Evolutionary conservation across 2,888 invertebrate species (phyloP).

Genomic region (Catocala nupta): DNA sequence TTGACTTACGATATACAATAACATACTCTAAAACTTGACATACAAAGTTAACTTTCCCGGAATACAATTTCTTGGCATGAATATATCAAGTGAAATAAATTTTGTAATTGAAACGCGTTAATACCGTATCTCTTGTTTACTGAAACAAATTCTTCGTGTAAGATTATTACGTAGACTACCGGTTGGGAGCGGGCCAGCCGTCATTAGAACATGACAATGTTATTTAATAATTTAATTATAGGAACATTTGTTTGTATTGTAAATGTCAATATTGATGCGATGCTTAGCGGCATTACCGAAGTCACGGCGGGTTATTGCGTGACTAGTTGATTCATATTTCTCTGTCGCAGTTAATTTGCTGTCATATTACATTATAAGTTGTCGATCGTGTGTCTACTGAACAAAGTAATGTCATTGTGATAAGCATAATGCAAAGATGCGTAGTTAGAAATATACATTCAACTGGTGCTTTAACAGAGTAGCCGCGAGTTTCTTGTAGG

Average conservation of each 20-base stretch:
- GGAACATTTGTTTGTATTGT: conserved; percentile 43
- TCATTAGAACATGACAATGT: conserved; percentile 52
- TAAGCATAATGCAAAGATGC: no score
- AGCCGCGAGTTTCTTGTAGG: no score
- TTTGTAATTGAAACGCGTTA: conserved; percentile 68
- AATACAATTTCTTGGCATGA: conserved; percentile 63
- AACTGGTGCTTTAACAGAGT: no score
- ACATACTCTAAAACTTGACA: conserved; percentile 56
- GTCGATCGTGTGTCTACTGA: background rate
- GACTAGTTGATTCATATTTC: conserved; percentile 26
- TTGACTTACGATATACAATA: conserved; percentile 51
- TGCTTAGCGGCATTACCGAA: conserved; percentile 34
- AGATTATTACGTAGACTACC: conserved; percentile 58
- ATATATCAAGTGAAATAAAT: conserved; percentile 63
- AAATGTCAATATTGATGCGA: conserved; percentile 48
- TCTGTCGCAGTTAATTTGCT: conserved; percentile 20
- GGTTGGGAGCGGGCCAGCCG: conserved; percentile 56
- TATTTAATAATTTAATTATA: conserved; percentile 48
- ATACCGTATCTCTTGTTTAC: conserved; percentile 69
- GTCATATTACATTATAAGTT: conserved; percentile 18
- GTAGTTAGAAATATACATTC: no score
- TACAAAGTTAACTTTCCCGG: conserved; percentile 55
- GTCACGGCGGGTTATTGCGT: conserved; percentile 24
- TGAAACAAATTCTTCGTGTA: conserved; percentile 67
- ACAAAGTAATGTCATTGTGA: background rate